Evolutionary conservation across 2,888 invertebrate genomes (phyloP), one percentile per base, ranked within the genome.

Genomic region (Aelia acuminata): DNA sequence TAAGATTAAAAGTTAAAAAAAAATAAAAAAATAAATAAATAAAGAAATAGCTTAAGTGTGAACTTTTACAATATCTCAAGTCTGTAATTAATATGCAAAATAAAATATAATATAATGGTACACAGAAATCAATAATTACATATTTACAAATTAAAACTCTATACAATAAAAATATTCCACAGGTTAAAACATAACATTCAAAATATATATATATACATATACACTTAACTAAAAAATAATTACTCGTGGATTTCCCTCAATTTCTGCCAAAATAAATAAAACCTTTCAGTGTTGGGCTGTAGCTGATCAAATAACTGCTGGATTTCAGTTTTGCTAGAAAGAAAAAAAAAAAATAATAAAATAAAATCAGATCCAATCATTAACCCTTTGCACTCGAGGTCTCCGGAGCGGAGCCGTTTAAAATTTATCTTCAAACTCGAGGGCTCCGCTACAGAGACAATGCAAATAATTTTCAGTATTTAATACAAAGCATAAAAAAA

Each of bases 161-260:
- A 70, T 70, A 70, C 63, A 70, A 70, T 70, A 70, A 70, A 70
- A 70, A 70, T 35, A 70, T 70, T 70, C 35, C 35, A 35, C 63
- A 70, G 63, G 31, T 70, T 70, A 70, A 70, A 70, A 70, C 63
- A 70, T 70, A 70, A 70, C 63, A 70, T 70, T 70, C 26, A 70
- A 70, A 70, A 63, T 22, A 70, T 70, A 31, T 35, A 80, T 80
- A 80, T 80, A 35, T 70, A 70, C 35, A 80, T 5, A 22, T 10
- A 11, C n/a, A n/a, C 10, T 57, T 26, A 43, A 43, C 22, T 80
- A n/a, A n/a, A 43, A 43, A 80, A 11, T 43, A 43, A 80, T 22
- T 43, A n/a, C 43, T 43, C n/a, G 4, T 80, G 11, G 10, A 80
- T 47, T n/a, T 47, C 20, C 80, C 11, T 43, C n/a, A 80, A n/a